Base-by-base conservation (phyloP, 1,140 invertebrate genomes). In the Zaprionus lachaisei region DNA sequence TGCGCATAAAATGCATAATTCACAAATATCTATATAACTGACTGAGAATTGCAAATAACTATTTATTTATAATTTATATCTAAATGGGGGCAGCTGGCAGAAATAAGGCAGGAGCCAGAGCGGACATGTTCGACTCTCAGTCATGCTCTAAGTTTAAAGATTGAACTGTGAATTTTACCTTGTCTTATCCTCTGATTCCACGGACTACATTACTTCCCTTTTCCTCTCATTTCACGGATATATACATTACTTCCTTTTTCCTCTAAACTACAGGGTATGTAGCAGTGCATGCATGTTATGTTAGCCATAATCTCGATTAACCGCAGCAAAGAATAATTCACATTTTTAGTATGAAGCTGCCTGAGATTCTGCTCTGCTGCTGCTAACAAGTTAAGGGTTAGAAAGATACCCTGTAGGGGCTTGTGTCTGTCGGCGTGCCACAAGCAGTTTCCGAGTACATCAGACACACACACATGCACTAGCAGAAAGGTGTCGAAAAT, bases 1-100 rank as follows among this genome's bases (percentile, higher is more conserved):
- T 65, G 73, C 72, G 51, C 72, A 77, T 64, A 66, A 84, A 81
- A 72, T 81, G 82, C 82, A 85, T 81, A 69, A 85, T 65, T 80
- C 44, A 20, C 24, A 67, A 66, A 76, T 56, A 71, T 47, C 41
- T 47, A 17, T 71, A 77, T 62, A 58, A 55, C 55, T 74, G 65
- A 31, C 60, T 17, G 20, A 34, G 61, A 69, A 75, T 72, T 79
- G 58, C 51, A 70, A 65, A 72, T 79, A 71, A 71, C 51, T 63
- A 72, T 66, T 76, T 79, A 71, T 71, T 63, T 56, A 75, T 71
- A 75, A 63, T 68, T 69, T 61, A 73, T 61, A 60, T 26, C 28
- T 38, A 38, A 44, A 22, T 37, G 5, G 20, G 26, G 26, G n/a
- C 6, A 9, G 41, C 6, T 9, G n/a, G 2, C 3, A 17, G 7